Evolutionary conservation across 2,797 vertebrate species (phyloP), one percentile per base, ranked within the genome.

Genomic region (Perodicticus potto): DNA sequence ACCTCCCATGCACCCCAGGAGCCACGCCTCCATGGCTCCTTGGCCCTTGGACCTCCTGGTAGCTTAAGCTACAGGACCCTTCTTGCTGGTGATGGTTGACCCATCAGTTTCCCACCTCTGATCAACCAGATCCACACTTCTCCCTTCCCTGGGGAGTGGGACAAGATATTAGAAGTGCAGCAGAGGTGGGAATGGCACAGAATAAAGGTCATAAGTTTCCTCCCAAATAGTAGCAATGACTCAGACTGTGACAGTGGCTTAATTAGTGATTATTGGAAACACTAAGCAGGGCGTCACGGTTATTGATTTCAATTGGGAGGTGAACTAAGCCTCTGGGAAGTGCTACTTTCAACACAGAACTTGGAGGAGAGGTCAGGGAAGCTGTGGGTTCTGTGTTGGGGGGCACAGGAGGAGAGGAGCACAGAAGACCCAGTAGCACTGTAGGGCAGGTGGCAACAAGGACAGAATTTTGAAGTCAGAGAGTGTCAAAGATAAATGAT

Each of bases 21-120:
- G 49, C 49, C 49, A 53, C 14, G 49, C 49, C 14, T 16, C 49
- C 49, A 53, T 49, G 45, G 45, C 8, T 45, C 45, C 9, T 45
- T 45, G 49, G 49, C 14, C 49, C 49, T 53, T 53, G 13, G 49
- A 53, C 13, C 49, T 53, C 49, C 49, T 53, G 49, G 49, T 53
- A 53, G 49, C 49, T 53, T 16, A 53, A 53, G 49, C 49, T 53
- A 53, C 16, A 53, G 49, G 16, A 7, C n/a, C 22, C 70, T 49
- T 32, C 45, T 34, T 45, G 13, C 10, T 13, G 10, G 32, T 16
- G 29, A 32, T 22, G 0, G 0, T 29, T 23, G 74, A 20, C 59
- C 14, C 27, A 5, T 27, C 65, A 37, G 5, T 10, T 17, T 37
- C 19, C 81, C 6, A 1, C 69, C 74, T 81, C 59, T 45, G 32